phyloP scores from a whole-genome alignment of 2,888 invertebrate genomes.

The Odontocolon sp. region DNA sequence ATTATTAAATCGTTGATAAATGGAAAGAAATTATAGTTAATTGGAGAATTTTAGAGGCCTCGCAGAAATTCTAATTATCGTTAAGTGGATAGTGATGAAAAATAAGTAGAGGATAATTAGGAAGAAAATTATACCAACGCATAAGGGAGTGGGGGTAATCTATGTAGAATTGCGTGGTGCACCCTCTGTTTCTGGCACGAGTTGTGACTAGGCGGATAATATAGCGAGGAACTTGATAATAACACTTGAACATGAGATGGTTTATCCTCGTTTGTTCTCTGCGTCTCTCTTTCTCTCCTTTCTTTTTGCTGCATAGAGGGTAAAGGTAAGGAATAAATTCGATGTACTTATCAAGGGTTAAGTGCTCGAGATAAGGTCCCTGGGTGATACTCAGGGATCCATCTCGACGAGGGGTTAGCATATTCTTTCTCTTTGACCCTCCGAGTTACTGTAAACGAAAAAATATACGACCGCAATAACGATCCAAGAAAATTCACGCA shows the following conservation, averaged over 20 bases:
- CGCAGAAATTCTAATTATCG: slow-evolving; percentile 43
- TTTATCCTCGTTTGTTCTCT: not conserved
- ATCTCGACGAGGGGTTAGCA: slow-evolving; percentile 5
- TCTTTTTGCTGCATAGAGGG: not conserved
- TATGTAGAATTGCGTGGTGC: no score
- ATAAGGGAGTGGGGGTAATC: not conserved
- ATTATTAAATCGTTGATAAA: slow-evolving; percentile 14
- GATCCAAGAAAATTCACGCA: not conserved
- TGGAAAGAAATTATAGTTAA: slow-evolving; percentile 1
- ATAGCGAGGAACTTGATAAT: not conserved
- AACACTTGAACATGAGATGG: slow-evolving; percentile 1
- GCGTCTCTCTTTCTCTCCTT: not conserved
- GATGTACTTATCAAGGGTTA: slow-evolving; percentile 30
- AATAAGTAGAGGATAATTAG: slow-evolving; percentile 32
- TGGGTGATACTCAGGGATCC: not conserved
- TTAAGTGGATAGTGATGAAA: slow-evolving; percentile 17
- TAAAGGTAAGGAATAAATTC: not conserved
- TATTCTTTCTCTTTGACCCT: not conserved
- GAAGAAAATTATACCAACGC: slow-evolving; percentile 8
- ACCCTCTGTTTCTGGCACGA: not conserved
- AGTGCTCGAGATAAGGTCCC: slow-evolving; percentile 22
- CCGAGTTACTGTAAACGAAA: no score
- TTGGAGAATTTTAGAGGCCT: no score
- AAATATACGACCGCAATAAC: no score
- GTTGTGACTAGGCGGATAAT: not conserved